These are phyloP conservation scores for Drosophila pseudoobscura DNA, from an alignment of 1,140 invertebrate genomes.

Conservation along the genomic window DNA sequence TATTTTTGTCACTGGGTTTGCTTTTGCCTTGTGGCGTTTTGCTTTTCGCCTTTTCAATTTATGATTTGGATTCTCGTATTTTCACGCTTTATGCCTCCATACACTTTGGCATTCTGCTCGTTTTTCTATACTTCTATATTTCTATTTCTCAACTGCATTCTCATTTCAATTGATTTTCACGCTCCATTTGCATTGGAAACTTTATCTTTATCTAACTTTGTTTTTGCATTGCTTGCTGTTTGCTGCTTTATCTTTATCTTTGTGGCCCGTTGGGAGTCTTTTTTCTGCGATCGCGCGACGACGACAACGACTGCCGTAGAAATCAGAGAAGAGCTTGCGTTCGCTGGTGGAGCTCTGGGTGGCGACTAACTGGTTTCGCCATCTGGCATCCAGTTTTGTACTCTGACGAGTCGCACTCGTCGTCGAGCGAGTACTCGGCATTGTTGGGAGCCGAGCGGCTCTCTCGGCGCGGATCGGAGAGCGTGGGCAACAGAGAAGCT, in stretches of 20 bases:
- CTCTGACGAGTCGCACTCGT: conserved; percentile 13
- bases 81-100: conserved; percentile 3
- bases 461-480: conserved; percentile 2
- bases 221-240: conserved; percentile 42
- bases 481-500: conserved; percentile 1
- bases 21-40: conserved; percentile 16
- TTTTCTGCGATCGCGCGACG: conserved; percentile 27
- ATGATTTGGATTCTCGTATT: conserved; percentile 67
- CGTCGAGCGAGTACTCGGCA: neutral
- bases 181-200: conserved; percentile 45
- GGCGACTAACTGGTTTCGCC: conserved; percentile 79
- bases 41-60: conserved; percentile 30
- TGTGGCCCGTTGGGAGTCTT: conserved; percentile 23
- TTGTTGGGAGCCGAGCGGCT: neutral
- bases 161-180: conserved; percentile 55
- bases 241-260: conserved; percentile 29
- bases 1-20: conserved; percentile 17
- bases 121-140: neutral
- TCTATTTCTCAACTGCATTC: conserved; percentile 38
- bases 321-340: conserved; percentile 32
- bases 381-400: conserved; percentile 70
- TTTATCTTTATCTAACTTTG: conserved; percentile 45
- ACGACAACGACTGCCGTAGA: neutral
- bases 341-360: conserved; percentile 48
- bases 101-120: neutral